Evolutionary conservation across 2,797 vertebrate genomes (phyloP).

Genomic region (Phataginus tricuspis): DNA sequence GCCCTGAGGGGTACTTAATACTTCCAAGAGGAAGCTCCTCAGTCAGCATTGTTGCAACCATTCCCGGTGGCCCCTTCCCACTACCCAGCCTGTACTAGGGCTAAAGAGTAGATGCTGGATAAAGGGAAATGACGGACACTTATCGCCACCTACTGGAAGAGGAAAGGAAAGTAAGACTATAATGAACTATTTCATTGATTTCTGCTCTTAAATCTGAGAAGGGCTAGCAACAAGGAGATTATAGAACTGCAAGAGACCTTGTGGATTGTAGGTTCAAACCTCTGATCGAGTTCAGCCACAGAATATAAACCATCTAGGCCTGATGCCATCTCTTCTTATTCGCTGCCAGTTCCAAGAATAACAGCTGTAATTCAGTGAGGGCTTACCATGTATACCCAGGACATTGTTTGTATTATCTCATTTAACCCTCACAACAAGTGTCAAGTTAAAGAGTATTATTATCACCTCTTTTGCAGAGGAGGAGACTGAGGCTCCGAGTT

Average conservation of each 20-base stretch:
- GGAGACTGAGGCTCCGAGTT: not conserved
- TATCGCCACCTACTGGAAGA: conserved; percentile 69
- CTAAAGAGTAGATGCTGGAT: not conserved
- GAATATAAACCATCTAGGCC: not conserved
- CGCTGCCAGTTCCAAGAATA: not conserved
- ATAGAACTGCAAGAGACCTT: not conserved
- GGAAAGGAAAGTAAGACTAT: not conserved
- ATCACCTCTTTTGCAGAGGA: not conserved
- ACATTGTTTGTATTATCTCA: not conserved
- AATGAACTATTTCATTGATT: not conserved
- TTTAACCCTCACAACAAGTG: not conserved
- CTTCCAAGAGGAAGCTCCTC: not conserved
- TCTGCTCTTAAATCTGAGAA: not conserved
- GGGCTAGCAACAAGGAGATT: not conserved
- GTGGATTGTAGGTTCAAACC: not conserved
- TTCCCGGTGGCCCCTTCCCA: not conserved
- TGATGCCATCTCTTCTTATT: not conserved
- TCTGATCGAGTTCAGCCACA: not conserved
- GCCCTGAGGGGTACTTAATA: not conserved
- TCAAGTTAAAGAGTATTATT: not conserved
- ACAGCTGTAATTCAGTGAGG: not conserved
- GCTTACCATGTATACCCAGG: not conserved
- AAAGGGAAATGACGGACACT: conserved; percentile 30
- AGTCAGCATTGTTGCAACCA: not conserved
- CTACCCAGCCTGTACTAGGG: not conserved